Base-by-base conservation (phyloP, 2,888 invertebrate genomes). In the Fissipunctia ypsillon region DNA sequence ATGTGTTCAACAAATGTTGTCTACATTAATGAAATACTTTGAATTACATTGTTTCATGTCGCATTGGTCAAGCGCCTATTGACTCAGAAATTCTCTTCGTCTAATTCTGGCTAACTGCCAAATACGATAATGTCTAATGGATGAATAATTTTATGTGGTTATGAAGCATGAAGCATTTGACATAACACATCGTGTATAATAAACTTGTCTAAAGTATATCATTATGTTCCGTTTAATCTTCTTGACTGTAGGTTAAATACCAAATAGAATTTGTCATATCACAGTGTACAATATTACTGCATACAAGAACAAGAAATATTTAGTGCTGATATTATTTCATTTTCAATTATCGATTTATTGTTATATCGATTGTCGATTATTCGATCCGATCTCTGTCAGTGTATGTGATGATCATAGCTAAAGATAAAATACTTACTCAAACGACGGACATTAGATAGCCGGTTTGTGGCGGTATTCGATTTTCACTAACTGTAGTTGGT, bases 61-160 rank as follows among this genome's bases (percentile, higher is more conserved):
- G 7, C 19, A 76, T 61, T 76, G 64, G 69, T 69, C 31, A 25
- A 57, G 35, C 43, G 68, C 31, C n/a, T 81, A 60, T 66, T 71
- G n/a, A 84, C 65, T 56, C 54, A 76, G 48, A 57, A 68, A 76
- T 76, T 57, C 61, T 59, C 66, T 69, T 59, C 31, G 25, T 63
- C 12, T 12, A 14, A 54, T 28, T 38, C 56, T 83, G 83, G 83
- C 83, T 22, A 28, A 16, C 10, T 16, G 72, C 81, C 76, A 83
- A 57, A 38, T 31, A 63, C 35, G 16, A 59, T 59, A 56, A 74
- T 80, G 69, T 69, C 57, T 84, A 66, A 66, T 72, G 69, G 63
- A 61, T 79, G 79, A 70, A 76, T 75, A 56, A 81, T 73, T 81
- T 82, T 76, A 84, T 81, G 76, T 57, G 61, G 35, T 59, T 16